phyloP scores from a whole-genome alignment of 2,888 invertebrate genomes.

The Tetragonisca angustula region DNA sequence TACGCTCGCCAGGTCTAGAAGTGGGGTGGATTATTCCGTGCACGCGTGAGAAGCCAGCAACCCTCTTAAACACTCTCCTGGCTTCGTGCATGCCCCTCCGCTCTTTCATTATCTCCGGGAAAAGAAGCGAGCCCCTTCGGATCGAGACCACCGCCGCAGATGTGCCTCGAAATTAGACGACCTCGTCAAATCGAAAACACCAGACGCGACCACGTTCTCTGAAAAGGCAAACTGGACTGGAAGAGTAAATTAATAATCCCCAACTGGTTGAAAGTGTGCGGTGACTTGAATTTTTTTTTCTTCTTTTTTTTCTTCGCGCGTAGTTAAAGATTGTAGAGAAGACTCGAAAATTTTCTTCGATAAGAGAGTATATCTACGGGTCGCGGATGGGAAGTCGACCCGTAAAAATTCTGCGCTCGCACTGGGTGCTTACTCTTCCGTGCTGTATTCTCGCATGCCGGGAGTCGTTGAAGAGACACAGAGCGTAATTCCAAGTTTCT shows the following conservation, averaged over 20 bases:
- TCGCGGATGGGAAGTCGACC: background rate
- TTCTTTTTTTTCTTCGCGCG: too few species aligned
- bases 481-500: conserved; percentile 54
- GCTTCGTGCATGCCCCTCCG: conserved; percentile 36
- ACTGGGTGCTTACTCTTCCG: conserved; percentile 2
- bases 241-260: conserved; percentile 54
- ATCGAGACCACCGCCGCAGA: conserved; percentile 72
- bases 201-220: conserved; percentile 59
- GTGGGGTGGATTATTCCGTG: conserved; percentile 65
- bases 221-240: conserved; percentile 30
- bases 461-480: conserved; percentile 49
- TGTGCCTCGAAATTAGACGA: conserved; percentile 72
- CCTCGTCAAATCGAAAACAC: conserved; percentile 69
- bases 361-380: too few species aligned
- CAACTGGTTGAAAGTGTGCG: background rate
- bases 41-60: conserved; percentile 70
- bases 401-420: conserved; percentile 7
- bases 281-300: too few species aligned
- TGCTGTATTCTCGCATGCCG: conserved; percentile 10
- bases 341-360: background rate
- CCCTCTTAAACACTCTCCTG: conserved; percentile 53
- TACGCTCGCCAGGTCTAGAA: conserved; percentile 52
- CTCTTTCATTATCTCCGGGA: conserved; percentile 70
- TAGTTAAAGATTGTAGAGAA: background rate
- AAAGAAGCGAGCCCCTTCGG: conserved; percentile 58